Conservation (phyloP, 2,888 invertebrate species). For the Eugnorisma glareosa region DNA sequence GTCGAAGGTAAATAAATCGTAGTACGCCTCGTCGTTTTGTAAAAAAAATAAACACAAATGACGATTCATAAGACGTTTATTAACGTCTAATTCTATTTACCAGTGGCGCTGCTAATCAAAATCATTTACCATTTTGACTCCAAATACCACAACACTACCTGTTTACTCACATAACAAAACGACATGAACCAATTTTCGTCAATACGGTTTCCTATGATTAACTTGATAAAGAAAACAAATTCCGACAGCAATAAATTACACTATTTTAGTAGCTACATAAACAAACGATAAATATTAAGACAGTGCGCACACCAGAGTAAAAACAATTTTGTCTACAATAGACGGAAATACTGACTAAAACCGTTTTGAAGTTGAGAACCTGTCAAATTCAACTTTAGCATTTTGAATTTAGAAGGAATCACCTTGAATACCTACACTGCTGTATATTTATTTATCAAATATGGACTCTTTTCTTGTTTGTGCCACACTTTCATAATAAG, state of each 20-base stretch:
- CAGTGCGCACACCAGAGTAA: neutral
- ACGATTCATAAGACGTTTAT: neutral
- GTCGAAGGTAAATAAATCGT: neutral
- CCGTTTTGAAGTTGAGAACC: neutral
- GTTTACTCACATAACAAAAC: conserved; percentile 8
- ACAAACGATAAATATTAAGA: conserved; percentile 6
- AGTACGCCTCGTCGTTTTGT: neutral
- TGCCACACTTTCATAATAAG: too few species aligned
- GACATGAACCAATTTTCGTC: neutral
- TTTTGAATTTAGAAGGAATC: neutral
- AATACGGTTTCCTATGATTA: neutral
- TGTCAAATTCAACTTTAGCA: neutral
- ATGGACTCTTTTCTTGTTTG: neutral
- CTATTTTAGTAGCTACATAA: conserved; percentile 5
- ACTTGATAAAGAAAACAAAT: conserved; percentile 22
- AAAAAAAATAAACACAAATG: neutral
- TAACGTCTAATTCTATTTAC: neutral
- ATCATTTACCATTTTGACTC: neutral
- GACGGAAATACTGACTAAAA: neutral
- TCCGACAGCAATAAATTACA: neutral
- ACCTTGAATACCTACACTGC: neutral
- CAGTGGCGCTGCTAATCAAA: neutral
- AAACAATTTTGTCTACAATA: neutral
- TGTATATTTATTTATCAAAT: too few species aligned
- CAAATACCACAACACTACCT: neutral